Evolutionary conservation across 2,797 vertebrate species (phyloP), one percentile per base, ranked within the genome.

Genomic region (Staurois parvus): DNA sequence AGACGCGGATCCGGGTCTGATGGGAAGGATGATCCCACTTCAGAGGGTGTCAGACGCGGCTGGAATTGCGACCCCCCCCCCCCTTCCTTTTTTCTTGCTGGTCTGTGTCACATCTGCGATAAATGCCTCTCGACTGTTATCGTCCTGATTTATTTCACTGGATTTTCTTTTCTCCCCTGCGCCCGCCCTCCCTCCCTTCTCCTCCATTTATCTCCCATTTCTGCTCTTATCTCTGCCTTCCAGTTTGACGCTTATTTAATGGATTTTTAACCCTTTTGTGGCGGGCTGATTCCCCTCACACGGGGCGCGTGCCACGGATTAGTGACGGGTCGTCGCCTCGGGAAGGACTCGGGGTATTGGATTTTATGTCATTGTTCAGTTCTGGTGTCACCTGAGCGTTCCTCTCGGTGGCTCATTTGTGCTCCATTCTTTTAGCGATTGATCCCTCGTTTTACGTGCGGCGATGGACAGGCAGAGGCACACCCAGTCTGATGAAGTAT

Each of bases 211-310:
- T 81, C 84, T 81, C 32, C 42, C 84, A 81, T 81, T 85, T 72
- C 84, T 85, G 13, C 76, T 69, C 85, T 86, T 86, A 86, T 86
- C 85, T 86, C 80, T 9, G 24, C 17, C 81, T 73, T 79, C 80
- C 85, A 86, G 85, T 78, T 75, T 81, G 79, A 75, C 30, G 28
- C n/a, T 78, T 78, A 82, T 86, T 86, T 83, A 86, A 86, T 86
- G 85, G 85, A 86, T 82, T 86, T 67, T 86, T 86, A 86, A 86
- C 85, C 77, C 85, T 73, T 79, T 86, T 8, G 45, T 82, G 73
- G 6, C 15, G 17, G 37, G 76, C 77, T 3, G 66, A 52, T 52
- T 2, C 4, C 26, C 9, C 45, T 70, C 29, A 7, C n/a, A 19
- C 66, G 32, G 37, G 37, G 78, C 67, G n/a, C 13, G 77, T 32